phyloP scores from a whole-genome alignment of 2,888 invertebrate genomes.

The Rhogogaster chlorosoma region DNA sequence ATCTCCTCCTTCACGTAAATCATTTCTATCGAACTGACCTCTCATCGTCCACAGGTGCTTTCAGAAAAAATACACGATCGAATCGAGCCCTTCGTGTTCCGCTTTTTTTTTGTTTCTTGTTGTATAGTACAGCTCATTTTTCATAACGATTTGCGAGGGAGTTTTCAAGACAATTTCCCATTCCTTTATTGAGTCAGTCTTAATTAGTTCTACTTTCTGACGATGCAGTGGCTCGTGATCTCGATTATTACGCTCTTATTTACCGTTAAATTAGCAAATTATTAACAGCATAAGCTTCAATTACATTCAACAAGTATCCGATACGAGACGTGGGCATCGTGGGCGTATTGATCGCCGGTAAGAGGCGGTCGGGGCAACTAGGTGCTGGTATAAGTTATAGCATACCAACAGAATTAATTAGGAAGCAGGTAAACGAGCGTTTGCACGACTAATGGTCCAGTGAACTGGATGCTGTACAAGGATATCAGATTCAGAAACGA shows the following conservation, averaged over 20 bases:
- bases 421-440: conserved; percentile 41
- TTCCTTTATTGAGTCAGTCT: not conserved
- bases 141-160: not conserved
- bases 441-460: conserved; percentile 12
- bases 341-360: conserved; percentile 40
- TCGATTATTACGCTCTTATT: conserved; percentile 34
- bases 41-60: not conserved
- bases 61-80: not conserved
- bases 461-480: conserved; percentile 6
- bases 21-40: conserved; percentile 12
- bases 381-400: conserved; percentile 33
- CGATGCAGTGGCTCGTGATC: conserved; percentile 33
- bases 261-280: conserved; percentile 37
- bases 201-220: conserved; percentile 20
- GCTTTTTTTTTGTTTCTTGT: not conserved
- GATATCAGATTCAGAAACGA: conserved; percentile 19
- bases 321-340: conserved; percentile 24
- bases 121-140: not conserved
- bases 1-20: not conserved
- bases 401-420: conserved; percentile 41
- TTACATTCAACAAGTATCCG: conserved; percentile 48
- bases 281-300: conserved; percentile 33
- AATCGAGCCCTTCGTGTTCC: too few relatives aligned
- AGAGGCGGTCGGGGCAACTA: conserved; percentile 30
- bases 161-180: not conserved